These are phyloP conservation scores for Dichetophora obliterata DNA, from an alignment of 2,888 invertebrate species.

Conservation along the genomic window DNA sequence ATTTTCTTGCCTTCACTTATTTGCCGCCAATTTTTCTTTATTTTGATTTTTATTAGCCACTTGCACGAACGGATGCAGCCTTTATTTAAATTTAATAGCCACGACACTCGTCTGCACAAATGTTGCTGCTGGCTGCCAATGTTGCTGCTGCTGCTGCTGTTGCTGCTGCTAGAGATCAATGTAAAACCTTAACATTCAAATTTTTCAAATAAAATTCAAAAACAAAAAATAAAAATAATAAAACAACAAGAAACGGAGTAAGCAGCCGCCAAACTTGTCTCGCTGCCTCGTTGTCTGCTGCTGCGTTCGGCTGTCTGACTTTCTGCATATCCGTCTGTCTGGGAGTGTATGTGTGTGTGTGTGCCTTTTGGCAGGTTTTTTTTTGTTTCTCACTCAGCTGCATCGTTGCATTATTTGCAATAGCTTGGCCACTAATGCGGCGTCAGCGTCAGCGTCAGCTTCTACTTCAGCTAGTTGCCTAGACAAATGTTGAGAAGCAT, in stretches of 20 bases:
- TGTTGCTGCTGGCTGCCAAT: neutral
- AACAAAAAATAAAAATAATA: neutral
- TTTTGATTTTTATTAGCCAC: neutral
- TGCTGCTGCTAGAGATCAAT: neutral
- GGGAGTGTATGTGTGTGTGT: no score
- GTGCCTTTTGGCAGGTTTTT: neutral
- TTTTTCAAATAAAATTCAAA: neutral
- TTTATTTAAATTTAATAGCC: neutral
- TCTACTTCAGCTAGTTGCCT: neutral
- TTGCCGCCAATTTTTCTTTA: neutral
- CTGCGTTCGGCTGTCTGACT: neutral
- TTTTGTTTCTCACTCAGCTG: neutral
- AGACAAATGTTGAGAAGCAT: conserved; percentile 28
- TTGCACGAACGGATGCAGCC: neutral
- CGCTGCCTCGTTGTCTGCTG: neutral
- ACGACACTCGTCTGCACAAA: neutral
- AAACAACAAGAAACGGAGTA: neutral
- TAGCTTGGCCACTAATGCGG: no score
- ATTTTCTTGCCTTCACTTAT: neutral
- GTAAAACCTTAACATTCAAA: conserved; percentile 54
- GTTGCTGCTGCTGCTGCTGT: neutral
- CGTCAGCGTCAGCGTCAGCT: neutral
- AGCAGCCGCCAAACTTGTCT: neutral
- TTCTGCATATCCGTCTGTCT: neutral
- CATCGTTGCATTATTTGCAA: neutral